Conservation (phyloP, 2,113 vertebrate genomes). For the Lasiurus borealis region DNA sequence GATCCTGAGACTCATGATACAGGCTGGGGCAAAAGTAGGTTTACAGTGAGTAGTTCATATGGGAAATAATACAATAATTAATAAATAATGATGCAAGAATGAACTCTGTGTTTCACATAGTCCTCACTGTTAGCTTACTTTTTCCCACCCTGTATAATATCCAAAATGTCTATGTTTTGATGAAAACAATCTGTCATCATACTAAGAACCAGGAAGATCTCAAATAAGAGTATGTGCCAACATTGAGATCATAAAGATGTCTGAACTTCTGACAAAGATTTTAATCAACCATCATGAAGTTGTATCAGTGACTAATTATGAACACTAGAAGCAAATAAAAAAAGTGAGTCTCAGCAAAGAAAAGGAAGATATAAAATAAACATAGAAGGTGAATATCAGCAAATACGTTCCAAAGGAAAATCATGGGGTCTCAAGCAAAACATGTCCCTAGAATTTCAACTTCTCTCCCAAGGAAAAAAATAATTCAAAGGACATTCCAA, state of each 20-base stretch:
- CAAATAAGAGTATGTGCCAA: neutral
- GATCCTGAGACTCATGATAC: neutral
- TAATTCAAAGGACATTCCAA: neutral
- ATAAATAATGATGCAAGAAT: neutral
- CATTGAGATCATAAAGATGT: neutral
- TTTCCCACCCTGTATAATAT: neutral
- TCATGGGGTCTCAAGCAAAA: neutral
- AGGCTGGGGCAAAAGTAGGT: neutral
- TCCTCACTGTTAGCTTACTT: neutral
- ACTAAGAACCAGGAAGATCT: neutral
- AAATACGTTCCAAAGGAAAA: neutral
- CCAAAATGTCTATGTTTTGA: neutral
- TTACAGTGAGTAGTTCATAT: neutral
- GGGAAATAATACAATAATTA: neutral
- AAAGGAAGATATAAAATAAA: neutral
- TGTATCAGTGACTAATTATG: neutral
- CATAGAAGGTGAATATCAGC: too few relatives aligned
- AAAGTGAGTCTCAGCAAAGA: neutral
- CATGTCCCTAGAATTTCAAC: neutral
- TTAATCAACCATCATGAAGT: neutral
- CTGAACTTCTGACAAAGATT: neutral
- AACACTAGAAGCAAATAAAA: neutral
- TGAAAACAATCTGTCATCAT: neutral
- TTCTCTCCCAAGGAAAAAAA: neutral
- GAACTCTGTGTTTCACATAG: neutral